Evolutionary conservation across 2,888 invertebrate genomes (phyloP).

Genomic region (Parthenolecanium corni): DNA sequence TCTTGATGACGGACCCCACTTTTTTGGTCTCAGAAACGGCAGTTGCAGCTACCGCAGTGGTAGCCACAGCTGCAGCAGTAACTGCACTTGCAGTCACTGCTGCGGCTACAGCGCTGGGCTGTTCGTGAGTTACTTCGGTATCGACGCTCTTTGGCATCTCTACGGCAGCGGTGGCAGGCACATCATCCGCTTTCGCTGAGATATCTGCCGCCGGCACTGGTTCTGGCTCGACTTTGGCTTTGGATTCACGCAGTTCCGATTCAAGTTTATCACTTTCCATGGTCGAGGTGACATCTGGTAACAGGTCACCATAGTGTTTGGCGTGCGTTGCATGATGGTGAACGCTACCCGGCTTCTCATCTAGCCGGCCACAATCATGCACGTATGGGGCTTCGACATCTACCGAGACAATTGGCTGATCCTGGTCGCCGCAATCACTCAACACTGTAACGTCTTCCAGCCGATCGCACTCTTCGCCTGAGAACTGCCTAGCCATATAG

Average conservation of each 20-base stretch:
- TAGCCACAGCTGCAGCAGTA: conserved; percentile 37
- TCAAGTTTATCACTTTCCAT: conserved; percentile 19
- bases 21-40: conserved; percentile 1
- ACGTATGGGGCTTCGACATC: conserved; percentile 7
- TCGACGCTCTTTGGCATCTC: background rate
- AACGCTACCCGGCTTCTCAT: conserved; percentile 4
- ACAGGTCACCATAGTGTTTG: conserved; percentile 1
- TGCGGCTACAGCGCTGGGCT: conserved; percentile 36
- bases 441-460: background rate
- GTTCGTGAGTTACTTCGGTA: background rate
- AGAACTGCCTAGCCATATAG: background rate
- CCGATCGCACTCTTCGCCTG: background rate
- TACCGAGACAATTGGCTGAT: background rate
- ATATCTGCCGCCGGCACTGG: background rate
- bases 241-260: conserved; percentile 14
- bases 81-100: conserved; percentile 36
- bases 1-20: conserved; percentile 26
- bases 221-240: background rate
- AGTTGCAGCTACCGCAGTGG: conserved; percentile 15
- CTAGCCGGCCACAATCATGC: conserved; percentile 14
- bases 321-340: background rate
- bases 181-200: background rate
- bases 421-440: background rate
- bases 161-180: background rate
- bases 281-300: conserved; percentile 12